Percentiles rank a stretch among this genome's conserved stretches.
Conservation (phyloP, 1,140 invertebrate species). For the Diorhabda elongata region DNA sequence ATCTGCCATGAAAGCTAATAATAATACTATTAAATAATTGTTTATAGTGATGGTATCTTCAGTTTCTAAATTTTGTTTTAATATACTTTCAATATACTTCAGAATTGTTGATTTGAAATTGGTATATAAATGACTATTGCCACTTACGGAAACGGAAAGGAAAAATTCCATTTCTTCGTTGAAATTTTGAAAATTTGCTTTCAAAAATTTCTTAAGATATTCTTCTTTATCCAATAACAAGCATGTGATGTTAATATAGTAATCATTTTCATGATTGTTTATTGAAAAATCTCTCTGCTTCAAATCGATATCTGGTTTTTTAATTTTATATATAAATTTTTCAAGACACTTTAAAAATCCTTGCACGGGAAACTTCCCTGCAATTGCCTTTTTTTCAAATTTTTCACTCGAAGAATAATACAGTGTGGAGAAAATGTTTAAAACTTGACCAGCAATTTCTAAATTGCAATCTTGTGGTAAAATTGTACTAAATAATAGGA, state of each 20-base stretch:
- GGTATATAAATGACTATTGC: constrained; percentile 5
- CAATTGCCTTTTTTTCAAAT: constrained; percentile 16
- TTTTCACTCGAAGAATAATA: constrained; percentile 6
- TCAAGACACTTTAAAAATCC: constrained; percentile 34
- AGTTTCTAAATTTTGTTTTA: constrained; percentile 8
- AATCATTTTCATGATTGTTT: neutral
- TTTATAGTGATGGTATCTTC: neutral
- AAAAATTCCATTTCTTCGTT: constrained; percentile 29
- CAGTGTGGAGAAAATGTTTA: constrained; percentile 47
- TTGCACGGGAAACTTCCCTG: constrained; percentile 30
- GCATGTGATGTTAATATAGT: neutral
- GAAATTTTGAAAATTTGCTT: constrained; percentile 8
- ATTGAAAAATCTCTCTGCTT: constrained; percentile 21
- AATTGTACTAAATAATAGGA: constrained; percentile 25
- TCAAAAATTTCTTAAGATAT: constrained; percentile 11
- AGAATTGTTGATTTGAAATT: constrained; percentile 15
- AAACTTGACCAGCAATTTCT: constrained; percentile 31
- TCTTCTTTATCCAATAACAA: constrained; percentile 7
- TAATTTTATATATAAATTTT: constrained; percentile 29
- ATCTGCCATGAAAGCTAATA: constrained; percentile 52
- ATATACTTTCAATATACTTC: neutral
- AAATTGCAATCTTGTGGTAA: constrained; percentile 20
- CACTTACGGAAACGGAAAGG: constrained; percentile 29
- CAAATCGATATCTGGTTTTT: constrained; percentile 14
- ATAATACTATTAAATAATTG: constrained; percentile 44